These are phyloP conservation scores for Drosophila ogumai DNA, from an alignment of 1,140 invertebrate genomes.

Conservation along the genomic window DNA sequence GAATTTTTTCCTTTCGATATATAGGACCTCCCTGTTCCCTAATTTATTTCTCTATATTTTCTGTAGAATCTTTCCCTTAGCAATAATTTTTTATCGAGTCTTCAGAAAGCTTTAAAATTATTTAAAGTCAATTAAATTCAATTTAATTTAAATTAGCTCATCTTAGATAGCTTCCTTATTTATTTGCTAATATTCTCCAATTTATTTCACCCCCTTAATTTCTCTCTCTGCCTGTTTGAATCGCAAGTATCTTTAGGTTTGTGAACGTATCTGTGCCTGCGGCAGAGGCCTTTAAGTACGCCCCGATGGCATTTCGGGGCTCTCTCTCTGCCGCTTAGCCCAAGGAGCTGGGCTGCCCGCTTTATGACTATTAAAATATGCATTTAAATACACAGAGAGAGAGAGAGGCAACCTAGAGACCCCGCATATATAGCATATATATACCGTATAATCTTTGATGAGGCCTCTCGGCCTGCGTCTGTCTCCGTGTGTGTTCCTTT, in stretches of 20 bases:
- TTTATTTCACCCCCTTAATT: neutral
- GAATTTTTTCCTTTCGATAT: neutral
- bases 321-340: conserved; percentile 17
- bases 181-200: neutral
- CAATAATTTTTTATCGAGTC: neutral
- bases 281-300: conserved; percentile 65
- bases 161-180: too few species aligned
- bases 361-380: conserved; percentile 82
- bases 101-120: neutral
- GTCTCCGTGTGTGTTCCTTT: conserved; percentile 32
- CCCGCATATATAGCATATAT: conserved; percentile 14
- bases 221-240: conserved; percentile 3
- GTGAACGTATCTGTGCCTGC: conserved; percentile 36
- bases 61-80: neutral
- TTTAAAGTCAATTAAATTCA: neutral
- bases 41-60: neutral
- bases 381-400: conserved; percentile 70
- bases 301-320: conserved; percentile 66
- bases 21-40: neutral
- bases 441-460: conserved; percentile 38
- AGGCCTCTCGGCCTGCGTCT: conserved; percentile 29
- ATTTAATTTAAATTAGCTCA: neutral
- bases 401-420: conserved; percentile 7
- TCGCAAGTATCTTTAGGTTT: conserved; percentile 18
- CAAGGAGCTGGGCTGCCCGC: conserved; percentile 50